These are phyloP conservation scores for Stigmatopora argus DNA, from an alignment of 2,113 vertebrate genomes.

Conservation along the genomic window DNA sequence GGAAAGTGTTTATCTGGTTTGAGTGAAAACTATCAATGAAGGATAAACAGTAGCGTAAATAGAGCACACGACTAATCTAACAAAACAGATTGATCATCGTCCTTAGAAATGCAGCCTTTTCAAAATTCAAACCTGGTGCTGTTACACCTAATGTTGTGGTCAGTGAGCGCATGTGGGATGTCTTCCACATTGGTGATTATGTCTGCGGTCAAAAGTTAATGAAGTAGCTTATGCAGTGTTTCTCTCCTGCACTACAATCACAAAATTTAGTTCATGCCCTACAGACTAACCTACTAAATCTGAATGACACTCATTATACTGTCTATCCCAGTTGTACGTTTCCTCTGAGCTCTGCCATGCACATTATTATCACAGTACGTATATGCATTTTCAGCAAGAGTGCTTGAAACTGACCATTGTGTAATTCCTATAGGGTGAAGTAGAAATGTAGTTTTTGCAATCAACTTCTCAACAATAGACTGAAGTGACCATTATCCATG, in stretches of 20 bases:
- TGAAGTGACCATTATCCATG: too few relatives aligned
- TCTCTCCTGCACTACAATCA: neutral
- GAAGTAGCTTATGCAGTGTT: neutral
- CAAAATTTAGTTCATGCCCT: neutral
- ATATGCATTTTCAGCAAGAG: conserved; percentile 15
- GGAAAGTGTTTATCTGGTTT: too few relatives aligned
- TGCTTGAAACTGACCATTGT: neutral
- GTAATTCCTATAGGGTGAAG: too few relatives aligned
- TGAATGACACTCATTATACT: neutral
- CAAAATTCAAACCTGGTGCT: neutral
- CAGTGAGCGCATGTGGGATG: neutral
- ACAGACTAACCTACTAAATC: neutral
- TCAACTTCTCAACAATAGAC: too few relatives aligned
- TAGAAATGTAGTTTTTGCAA: too few relatives aligned
- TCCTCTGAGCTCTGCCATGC: neutral
- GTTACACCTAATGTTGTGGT: neutral
- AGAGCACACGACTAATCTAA: too few relatives aligned
- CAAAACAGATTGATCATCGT: too few relatives aligned
- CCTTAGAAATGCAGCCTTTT: too few relatives aligned
- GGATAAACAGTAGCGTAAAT: too few relatives aligned
- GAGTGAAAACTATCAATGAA: too few relatives aligned
- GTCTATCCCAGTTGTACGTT: neutral
- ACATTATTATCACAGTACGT: conserved; percentile 14
- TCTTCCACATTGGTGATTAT: neutral
- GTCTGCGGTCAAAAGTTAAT: neutral